A percentile compares a stretch with the other conserved stretches of the same genome.
phyloP scores from a whole-genome alignment of 2,888 invertebrate species.

The Malthinus flaveolus region DNA sequence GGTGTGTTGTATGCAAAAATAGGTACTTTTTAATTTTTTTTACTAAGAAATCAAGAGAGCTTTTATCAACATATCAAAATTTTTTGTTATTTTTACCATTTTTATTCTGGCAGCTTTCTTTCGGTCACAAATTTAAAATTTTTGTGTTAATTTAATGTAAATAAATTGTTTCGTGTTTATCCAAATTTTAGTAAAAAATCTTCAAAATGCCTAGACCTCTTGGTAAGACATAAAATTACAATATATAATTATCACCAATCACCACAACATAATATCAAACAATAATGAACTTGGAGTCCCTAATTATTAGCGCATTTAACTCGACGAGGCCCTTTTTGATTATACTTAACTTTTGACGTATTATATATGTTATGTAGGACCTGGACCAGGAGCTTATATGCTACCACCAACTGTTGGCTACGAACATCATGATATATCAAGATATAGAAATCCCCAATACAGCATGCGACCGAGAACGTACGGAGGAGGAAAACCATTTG shows the following conservation, averaged over 20 bases:
- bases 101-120: slow-evolving; percentile 2
- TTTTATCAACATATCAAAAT: background rate
- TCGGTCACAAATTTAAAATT: background rate
- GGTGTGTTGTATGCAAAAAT: background rate
- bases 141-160: slow-evolving; percentile 1
- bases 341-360: slow-evolving; percentile 8
- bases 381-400: slow-evolving; percentile 68
- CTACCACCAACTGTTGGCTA: slow-evolving; percentile 66
- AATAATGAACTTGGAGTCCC: too few relatives aligned
- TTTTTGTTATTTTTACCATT: background rate
- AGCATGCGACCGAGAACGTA: slow-evolving; percentile 58
- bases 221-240: slow-evolving; percentile 1
- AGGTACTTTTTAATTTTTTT: background rate
- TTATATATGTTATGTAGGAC: too few relatives aligned
- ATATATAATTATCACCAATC: background rate
- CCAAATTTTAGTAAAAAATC: background rate
- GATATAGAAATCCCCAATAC: slow-evolving; percentile 65
- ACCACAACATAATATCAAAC: too few relatives aligned
- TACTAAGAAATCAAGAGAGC: background rate
- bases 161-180: slow-evolving; percentile 1
- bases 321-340: too few relatives aligned
- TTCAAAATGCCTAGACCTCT: background rate
- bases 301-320: too few relatives aligned
- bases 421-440: slow-evolving; percentile 64
- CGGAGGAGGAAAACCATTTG: slow-evolving; percentile 35